These are phyloP conservation scores for Bellardia bayeri DNA, from an alignment of 2,888 invertebrate species.

Conservation along the genomic window DNA sequence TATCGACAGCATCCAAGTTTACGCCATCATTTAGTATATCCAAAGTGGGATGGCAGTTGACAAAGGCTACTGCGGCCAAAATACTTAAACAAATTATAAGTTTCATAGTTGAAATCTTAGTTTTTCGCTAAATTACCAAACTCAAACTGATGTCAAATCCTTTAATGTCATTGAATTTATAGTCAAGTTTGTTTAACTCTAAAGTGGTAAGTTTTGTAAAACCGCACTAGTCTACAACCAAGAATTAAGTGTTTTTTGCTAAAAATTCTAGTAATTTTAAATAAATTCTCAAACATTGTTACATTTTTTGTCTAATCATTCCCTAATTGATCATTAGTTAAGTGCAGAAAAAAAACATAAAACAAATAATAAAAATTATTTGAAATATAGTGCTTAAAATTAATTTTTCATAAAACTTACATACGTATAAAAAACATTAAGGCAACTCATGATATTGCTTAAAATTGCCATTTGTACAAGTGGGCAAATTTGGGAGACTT, in stretches of 20 bases:
- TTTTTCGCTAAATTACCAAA: not conserved
- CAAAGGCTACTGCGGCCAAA: conserved; percentile 8
- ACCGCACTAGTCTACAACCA: not conserved
- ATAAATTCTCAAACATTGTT: not conserved
- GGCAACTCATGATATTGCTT: too few relatives aligned
- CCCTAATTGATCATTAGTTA: conserved; percentile 1
- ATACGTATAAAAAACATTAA: not conserved
- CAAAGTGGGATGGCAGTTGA: conserved; percentile 25
- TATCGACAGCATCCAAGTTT: conserved; percentile 24
- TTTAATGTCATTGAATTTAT: conserved; percentile 41
- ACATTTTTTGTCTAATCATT: conserved; percentile 1
- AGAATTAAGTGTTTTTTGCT: not conserved
- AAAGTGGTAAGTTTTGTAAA: not conserved
- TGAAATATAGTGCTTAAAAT: not conserved
- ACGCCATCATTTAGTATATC: not conserved
- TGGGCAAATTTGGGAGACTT: too few relatives aligned
- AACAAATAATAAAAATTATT: not conserved
- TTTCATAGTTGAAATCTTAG: conserved; percentile 23
- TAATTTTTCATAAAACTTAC: not conserved
- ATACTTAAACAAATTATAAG: conserved; percentile 21
- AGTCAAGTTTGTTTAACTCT: not conserved
- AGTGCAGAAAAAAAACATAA: not conserved
- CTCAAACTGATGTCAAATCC: conserved; percentile 31
- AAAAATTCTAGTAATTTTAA: not conserved
- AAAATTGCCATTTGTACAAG: too few relatives aligned